Base-by-base conservation (phyloP, 2,113 vertebrate species). In the Campylorhamphus procurvoides region DNA sequence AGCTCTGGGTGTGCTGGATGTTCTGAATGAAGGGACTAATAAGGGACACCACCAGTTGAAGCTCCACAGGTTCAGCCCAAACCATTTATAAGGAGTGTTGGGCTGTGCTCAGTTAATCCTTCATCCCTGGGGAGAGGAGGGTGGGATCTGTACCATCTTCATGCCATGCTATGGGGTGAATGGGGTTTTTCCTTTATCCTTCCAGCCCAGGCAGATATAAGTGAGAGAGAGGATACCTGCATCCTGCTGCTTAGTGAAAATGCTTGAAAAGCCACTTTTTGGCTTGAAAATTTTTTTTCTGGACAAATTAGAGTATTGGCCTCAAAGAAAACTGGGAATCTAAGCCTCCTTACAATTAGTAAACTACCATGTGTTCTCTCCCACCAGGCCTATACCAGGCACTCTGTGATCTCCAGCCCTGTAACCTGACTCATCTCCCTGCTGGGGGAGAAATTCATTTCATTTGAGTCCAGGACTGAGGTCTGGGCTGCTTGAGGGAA, bases 141-240 rank as follows among this genome's bases (percentile, higher is more conserved):
- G n/a, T 81, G 37, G 13, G n/a, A 13, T 58, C 24, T 80, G 59
- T 3, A 20, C 4, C 14, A 35, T 37, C 22, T 22, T 72, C 11
- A 12, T 35, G 33, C 39, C 14, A 3, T 14, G 0, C 14, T 1
- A 1, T 3, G 40, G 7, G 11, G 10, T 73, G 28, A 39, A 10
- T 12, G 11, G 37, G 8, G 1, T 24, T 82, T 82, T 52, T 44
- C 29, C 35, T 75, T 37, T 6, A 6, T 18, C 29, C 23, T 15
- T 25, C 18, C 31, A 50, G 44, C 58, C 88, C 74, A 82, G 47
- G 25, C 3, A 68, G n/a, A 2, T 58, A 5, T 1, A 3, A 20
- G 19, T 44, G 44, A 11, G 44, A 50, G 6, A 56, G 42, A 49
- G 5, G 24, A 87, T 7, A 39, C 14, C 18, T 58, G 35, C 14